These are phyloP conservation scores for Mesocentrotus franciscanus DNA, from an alignment of 53 echinoderm and acorn worm species.

Conservation along the genomic window DNA sequence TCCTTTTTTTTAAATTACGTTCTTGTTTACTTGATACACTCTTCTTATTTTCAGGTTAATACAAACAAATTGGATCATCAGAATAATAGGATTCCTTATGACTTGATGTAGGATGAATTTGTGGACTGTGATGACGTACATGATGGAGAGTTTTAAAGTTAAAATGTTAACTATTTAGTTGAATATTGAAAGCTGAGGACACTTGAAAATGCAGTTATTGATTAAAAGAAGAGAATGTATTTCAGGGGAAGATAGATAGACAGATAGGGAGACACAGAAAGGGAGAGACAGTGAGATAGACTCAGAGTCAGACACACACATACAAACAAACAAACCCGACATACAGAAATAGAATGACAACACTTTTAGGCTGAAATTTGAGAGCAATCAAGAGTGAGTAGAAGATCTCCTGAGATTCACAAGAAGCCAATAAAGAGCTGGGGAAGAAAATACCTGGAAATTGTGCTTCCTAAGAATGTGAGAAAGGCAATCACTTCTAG, in stretches of 20 bases:
- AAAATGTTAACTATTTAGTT: not conserved
- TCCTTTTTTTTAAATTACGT: not conserved
- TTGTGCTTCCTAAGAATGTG: not conserved
- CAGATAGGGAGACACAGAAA: not conserved
- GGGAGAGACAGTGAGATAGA: not conserved
- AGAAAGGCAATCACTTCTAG: conserved; percentile 7
- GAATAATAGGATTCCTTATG: not conserved
- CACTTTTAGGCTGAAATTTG: not conserved
- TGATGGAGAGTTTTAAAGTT: not conserved
- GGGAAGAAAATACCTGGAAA: not conserved
- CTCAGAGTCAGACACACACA: not conserved
- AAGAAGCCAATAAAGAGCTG: not conserved
- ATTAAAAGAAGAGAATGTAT: not conserved
- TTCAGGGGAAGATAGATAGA: not conserved
- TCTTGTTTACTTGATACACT: too few relatives aligned
- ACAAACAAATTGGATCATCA: too few relatives aligned
- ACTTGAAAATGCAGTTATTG: not conserved
- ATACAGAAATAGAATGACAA: not conserved
- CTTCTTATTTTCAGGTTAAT: too few relatives aligned
- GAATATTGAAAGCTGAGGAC: not conserved
- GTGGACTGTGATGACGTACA: not conserved
- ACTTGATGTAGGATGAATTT: not conserved
- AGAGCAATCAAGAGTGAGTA: not conserved
- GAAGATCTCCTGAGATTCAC: not conserved
- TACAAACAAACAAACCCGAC: not conserved